Base-by-base conservation (phyloP, 1,140 invertebrate genomes). In the Drosophila punjabiensis region DNA sequence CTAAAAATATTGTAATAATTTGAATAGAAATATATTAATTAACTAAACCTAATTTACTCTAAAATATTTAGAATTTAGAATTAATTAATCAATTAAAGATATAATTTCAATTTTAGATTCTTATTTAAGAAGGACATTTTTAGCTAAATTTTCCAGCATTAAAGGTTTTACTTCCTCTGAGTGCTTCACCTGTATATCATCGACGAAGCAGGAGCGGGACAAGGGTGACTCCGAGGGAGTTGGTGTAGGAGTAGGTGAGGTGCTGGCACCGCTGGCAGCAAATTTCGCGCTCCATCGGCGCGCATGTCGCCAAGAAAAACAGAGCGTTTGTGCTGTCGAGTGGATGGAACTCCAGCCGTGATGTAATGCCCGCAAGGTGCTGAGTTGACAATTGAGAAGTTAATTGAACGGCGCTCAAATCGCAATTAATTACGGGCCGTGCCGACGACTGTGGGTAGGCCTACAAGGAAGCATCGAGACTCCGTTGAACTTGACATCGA, bases 391-490 rank as follows among this genome's bases (percentile, higher is more conserved):
- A 88, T 89, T 81, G 82, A 76, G 50, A 67, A 65, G 78, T 82
- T 89, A 85, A 89, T 90, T 85, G 77, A 73, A 74, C 68, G 73
- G 61, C 71, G 32, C 63, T 47, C 67, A 67, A 90, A 74, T 53
- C 41, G 61, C 69, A 79, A 80, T 80, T 80, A 80, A 80, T 80
- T 79, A 80, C 62, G 47, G 30, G 18, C 32, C 67, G 63, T 67
- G 61, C 39, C 59, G 39, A 30, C 24, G 11, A 24, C 24, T 24
- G 37, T 33, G 13, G 24, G 50, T 81, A 89, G 85, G 86, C 85
- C 70, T 79, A 90, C 70, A 79, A 89, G 85, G 85, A 89, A 90
- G 86, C 86, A 79, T 48, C 35, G 14, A 30, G 20, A 35, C 48
- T 45, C 53, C 47, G 70, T 24, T 81, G 84, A 87, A 87, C 84